phyloP scores from a whole-genome alignment of 2,113 vertebrate species.

The Tricholaema leucomelas region DNA sequence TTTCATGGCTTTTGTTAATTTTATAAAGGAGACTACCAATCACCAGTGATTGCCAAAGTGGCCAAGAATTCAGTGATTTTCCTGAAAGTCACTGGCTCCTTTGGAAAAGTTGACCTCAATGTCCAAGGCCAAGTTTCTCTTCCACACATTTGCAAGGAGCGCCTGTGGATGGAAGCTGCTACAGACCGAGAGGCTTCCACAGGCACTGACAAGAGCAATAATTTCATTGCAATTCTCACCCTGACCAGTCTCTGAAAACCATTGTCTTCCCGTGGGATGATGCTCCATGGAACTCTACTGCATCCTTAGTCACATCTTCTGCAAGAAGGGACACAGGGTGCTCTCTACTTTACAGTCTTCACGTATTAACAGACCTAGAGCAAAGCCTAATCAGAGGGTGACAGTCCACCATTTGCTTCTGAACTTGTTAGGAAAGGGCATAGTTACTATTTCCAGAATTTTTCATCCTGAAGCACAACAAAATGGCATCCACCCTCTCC shows the following conservation, averaged over 20 bases:
- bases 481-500: background rate
- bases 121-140: conserved; percentile 3
- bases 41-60: conserved; percentile 20
- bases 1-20: conserved; percentile 55
- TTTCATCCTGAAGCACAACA: background rate
- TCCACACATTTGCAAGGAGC: background rate
- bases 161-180: background rate
- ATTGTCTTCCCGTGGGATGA: background rate
- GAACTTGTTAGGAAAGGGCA: background rate
- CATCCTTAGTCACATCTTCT: background rate
- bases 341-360: background rate
- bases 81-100: conserved; percentile 39
- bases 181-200: background rate
- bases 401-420: background rate
- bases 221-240: background rate
- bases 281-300: background rate
- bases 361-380: background rate
- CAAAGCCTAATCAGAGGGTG: background rate
- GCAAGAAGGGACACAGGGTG: background rate
- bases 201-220: background rate
- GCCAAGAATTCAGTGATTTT: conserved; percentile 8
- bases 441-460: background rate
- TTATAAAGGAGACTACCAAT: conserved; percentile 11
- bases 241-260: background rate
- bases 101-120: conserved; percentile 10